A percentile compares a stretch with the other conserved stretches of the same genome.
Evolutionary conservation across 2,797 vertebrate species (phyloP).

Genomic region (Poeciliopsis presidionis): DNA sequence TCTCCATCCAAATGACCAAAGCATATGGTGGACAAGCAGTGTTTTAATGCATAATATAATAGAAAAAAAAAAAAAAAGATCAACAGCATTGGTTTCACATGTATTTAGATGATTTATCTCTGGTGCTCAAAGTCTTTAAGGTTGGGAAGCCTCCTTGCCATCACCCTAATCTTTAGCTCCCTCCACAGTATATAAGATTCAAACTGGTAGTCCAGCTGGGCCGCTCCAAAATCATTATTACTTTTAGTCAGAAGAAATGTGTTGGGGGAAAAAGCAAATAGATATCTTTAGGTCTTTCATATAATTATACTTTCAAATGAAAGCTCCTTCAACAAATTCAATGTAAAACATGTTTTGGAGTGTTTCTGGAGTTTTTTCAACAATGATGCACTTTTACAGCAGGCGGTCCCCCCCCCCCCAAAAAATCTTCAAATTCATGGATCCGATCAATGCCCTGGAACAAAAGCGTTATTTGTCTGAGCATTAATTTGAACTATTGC

Average conservation of each 20-base stretch:
- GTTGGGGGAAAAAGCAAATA: neutral
- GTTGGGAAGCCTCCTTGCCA: neutral
- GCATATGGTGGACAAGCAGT: neutral
- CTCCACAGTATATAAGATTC: neutral
- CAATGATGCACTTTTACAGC: too few species aligned
- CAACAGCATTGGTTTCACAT: neutral
- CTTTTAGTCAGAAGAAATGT: neutral
- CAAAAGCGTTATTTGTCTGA: neutral
- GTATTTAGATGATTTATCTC: neutral
- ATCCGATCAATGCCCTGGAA: too few species aligned
- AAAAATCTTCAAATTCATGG: too few species aligned
- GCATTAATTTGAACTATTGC: neutral
- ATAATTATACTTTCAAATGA: neutral
- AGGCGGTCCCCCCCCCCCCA: too few species aligned
- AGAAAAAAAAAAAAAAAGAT: neutral
- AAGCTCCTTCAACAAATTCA: neutral
- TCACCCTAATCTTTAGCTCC: neutral
- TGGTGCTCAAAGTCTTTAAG: neutral
- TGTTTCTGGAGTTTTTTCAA: neutral
- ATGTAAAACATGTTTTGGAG: neutral
- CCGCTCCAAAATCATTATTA: neutral
- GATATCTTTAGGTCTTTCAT: neutral
- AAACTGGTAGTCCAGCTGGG: neutral
- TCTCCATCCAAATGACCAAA: neutral
- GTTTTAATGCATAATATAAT: neutral